These are phyloP conservation scores for Rhimphoctona megacephalus DNA, from an alignment of 2,888 invertebrate species.

Conservation along the genomic window DNA sequence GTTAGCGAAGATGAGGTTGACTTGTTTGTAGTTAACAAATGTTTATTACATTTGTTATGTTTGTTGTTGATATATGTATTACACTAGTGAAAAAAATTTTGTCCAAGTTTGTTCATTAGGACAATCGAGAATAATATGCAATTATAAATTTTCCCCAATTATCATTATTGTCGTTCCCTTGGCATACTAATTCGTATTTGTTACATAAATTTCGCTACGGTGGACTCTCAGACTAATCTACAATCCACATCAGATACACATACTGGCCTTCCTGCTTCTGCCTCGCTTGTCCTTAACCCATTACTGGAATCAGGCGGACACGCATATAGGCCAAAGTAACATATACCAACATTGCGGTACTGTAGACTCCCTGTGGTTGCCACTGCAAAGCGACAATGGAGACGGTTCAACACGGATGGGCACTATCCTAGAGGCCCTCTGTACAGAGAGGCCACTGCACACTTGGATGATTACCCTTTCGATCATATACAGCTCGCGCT, in stretches of 20 bases:
- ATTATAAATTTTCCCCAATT: neutral
- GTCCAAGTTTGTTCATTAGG: neutral
- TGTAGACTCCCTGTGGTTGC: constrained; percentile 36
- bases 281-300: constrained; percentile 60
- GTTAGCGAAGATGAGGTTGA: neutral
- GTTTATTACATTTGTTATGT: neutral
- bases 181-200: neutral
- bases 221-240: constrained; percentile 27
- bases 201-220: neutral
- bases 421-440: constrained; percentile 31
- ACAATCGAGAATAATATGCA: neutral
- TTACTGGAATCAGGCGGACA: constrained; percentile 60
- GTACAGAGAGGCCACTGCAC: constrained; percentile 34
- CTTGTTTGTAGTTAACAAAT: constrained; percentile 5
- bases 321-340: constrained; percentile 45
- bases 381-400: constrained; percentile 31
- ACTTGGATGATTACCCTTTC: constrained; percentile 58
- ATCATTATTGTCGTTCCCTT: neutral
- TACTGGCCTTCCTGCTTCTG: constrained; percentile 13
- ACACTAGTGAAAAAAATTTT: neutral
- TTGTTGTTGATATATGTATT: neutral
- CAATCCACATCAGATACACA: constrained; percentile 45
- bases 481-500: constrained; percentile 48
- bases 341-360: constrained; percentile 34
- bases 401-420: constrained; percentile 43